phyloP scores from a whole-genome alignment of 2,888 invertebrate genomes.

The Aromia moschata region DNA sequence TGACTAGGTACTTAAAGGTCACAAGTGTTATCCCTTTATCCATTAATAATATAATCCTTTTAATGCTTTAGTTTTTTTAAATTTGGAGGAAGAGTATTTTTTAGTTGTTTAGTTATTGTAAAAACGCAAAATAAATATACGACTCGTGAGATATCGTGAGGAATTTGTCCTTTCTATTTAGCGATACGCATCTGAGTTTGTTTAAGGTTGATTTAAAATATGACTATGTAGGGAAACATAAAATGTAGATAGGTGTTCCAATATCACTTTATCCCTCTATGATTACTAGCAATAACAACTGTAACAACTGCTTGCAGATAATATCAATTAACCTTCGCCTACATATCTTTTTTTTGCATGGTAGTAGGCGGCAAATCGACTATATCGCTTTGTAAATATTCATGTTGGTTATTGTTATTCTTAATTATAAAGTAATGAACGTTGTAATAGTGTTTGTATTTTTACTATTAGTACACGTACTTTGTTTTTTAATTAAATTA shows the following conservation, averaged over 20 bases:
- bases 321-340: conserved; percentile 3
- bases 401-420: too few relatives aligned
- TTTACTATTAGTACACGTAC: too few relatives aligned
- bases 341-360: background rate
- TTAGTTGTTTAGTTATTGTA: conserved; percentile 4
- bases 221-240: background rate
- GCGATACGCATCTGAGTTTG: conserved; percentile 5
- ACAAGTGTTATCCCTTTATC: too few relatives aligned
- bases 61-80: too few relatives aligned
- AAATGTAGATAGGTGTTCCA: conserved; percentile 1
- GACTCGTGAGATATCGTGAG: conserved; percentile 19
- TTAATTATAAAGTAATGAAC: too few relatives aligned
- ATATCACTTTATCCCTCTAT: background rate
- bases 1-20: too few relatives aligned
- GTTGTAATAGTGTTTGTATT: too few relatives aligned
- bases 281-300: background rate
- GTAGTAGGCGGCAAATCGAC: too few relatives aligned
- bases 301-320: background rate
- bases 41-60: too few relatives aligned
- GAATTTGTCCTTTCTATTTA: conserved; percentile 7
- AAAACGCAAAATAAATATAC: conserved; percentile 1
- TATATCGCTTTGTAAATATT: too few relatives aligned
- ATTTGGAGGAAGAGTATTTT: too few relatives aligned
- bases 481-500: too few relatives aligned
- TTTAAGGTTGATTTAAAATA: background rate